Evolutionary conservation across 2,797 vertebrate genomes (phyloP).

Genomic region (Cirrhinus mrigala): DNA sequence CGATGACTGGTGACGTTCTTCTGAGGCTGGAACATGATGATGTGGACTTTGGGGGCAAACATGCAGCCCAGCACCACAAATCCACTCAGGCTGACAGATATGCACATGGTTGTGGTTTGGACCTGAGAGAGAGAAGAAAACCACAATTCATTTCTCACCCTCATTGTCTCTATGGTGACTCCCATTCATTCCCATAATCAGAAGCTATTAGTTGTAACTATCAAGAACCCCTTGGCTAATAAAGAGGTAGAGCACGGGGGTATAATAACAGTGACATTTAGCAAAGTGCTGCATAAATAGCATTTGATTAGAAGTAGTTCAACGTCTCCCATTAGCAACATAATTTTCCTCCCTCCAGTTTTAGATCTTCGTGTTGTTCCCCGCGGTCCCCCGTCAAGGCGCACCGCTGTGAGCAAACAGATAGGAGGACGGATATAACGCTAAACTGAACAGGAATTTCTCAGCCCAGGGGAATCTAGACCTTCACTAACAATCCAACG

Average conservation of each 20-base stretch:
- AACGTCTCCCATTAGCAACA: conserved; percentile 55
- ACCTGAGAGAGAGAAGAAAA: conserved; percentile 78
- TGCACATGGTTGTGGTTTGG: conserved; percentile 99
- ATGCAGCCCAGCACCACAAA: conserved; percentile 98
- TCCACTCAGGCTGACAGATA: conserved; percentile 97
- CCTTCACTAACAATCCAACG: conserved; percentile 10
- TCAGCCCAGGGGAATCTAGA: conserved; percentile 31
- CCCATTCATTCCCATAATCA: conserved; percentile 55
- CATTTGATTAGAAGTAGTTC: conserved; percentile 61
- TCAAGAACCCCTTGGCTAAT: conserved; percentile 33
- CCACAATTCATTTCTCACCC: conserved; percentile 35
- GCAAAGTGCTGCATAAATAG: conserved; percentile 57
- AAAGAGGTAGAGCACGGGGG: conserved; percentile 49
- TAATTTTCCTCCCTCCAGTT: conserved; percentile 51
- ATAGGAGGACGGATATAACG: conserved; percentile 38
- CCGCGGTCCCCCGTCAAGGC: conserved; percentile 24
- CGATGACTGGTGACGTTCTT: conserved; percentile 98
- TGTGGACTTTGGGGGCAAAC: conserved; percentile 98
- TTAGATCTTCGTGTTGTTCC: conserved; percentile 37
- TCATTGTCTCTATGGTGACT: conserved; percentile 41
- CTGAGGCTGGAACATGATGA: conserved; percentile 98
- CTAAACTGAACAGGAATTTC: conserved; percentile 31
- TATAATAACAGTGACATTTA: conserved; percentile 61
- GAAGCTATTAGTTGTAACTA: conserved; percentile 45
- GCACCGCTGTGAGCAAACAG: conserved; percentile 30